Evolutionary conservation across 2,797 vertebrate species (phyloP).

Genomic region (Muscicapa comitata): DNA sequence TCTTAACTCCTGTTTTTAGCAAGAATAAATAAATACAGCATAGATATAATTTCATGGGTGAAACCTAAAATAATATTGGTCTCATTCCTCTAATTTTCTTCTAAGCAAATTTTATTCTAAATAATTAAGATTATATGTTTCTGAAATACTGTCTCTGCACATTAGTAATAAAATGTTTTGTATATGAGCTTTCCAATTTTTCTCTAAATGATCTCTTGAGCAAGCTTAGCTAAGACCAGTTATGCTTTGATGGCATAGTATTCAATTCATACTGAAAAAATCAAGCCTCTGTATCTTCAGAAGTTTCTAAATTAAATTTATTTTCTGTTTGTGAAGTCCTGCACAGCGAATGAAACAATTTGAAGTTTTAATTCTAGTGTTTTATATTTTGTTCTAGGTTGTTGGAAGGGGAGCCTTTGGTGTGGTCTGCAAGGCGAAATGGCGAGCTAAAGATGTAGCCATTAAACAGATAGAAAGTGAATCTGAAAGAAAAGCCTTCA

Average conservation of each 20-base stretch:
- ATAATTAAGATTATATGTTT: neutral
- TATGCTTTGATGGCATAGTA: neutral
- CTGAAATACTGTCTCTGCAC: neutral
- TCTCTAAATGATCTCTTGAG: neutral
- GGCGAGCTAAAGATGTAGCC: constrained; percentile 97
- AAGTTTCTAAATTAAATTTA: neutral
- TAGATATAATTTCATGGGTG: neutral
- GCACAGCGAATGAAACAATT: neutral
- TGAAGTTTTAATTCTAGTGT: neutral
- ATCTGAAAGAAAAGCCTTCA: constrained; percentile 97
- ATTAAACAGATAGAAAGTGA: constrained; percentile 99
- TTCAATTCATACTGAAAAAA: neutral
- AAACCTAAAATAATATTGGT: neutral
- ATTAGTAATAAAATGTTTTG: neutral
- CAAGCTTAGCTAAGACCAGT: neutral
- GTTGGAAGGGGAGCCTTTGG: constrained; percentile 98
- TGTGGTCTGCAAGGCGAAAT: constrained; percentile 98
- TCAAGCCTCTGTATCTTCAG: neutral
- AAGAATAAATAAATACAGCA: neutral
- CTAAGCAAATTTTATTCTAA: neutral
- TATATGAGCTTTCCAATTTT: neutral
- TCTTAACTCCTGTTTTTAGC: neutral
- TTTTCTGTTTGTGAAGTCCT: neutral
- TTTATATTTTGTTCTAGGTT: constrained; percentile 78
- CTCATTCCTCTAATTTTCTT: neutral